Evolutionary conservation across 2,797 vertebrate genomes (phyloP).

Genomic region (Heterohyrax brucei): DNA sequence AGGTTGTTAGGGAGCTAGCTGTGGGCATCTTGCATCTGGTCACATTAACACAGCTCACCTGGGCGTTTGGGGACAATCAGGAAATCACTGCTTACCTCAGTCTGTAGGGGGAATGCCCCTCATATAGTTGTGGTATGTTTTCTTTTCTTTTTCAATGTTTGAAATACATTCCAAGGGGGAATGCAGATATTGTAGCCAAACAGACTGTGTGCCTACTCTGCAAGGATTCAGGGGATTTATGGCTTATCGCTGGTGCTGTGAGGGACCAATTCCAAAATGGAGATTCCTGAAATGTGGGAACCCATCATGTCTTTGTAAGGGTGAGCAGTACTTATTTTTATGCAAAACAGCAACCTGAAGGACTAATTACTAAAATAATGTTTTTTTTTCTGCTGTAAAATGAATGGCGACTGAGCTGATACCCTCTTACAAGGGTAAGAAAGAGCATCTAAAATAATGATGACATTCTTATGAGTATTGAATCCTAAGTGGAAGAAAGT

Average conservation of each 20-base stretch:
- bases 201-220: background rate
- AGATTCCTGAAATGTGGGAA: background rate
- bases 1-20: background rate
- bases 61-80: background rate
- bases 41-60: background rate
- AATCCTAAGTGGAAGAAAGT: slow-evolving; percentile 51
- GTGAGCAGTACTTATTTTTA: slow-evolving; percentile 42
- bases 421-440: background rate
- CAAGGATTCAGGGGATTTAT: background rate
- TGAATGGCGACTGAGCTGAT: background rate
- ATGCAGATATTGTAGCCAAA: background rate
- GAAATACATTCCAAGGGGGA: slow-evolving; percentile 66
- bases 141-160: slow-evolving; percentile 40
- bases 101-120: background rate
- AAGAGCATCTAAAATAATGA: background rate
- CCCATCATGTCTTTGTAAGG: background rate
- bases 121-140: background rate
- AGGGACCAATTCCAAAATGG: slow-evolving; percentile 46
- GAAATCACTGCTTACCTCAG: slow-evolving; percentile 13
- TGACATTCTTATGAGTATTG: background rate
- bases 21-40: slow-evolving; percentile 25
- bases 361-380: background rate
- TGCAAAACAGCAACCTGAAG: slow-evolving; percentile 18
- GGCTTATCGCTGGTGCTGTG: slow-evolving; percentile 25
- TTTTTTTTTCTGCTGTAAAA: slow-evolving; percentile 37